Evolutionary conservation across 1,140 invertebrate genomes (phyloP), one percentile per base, ranked within the genome.

Genomic region (Chironomus striatipennis): DNA sequence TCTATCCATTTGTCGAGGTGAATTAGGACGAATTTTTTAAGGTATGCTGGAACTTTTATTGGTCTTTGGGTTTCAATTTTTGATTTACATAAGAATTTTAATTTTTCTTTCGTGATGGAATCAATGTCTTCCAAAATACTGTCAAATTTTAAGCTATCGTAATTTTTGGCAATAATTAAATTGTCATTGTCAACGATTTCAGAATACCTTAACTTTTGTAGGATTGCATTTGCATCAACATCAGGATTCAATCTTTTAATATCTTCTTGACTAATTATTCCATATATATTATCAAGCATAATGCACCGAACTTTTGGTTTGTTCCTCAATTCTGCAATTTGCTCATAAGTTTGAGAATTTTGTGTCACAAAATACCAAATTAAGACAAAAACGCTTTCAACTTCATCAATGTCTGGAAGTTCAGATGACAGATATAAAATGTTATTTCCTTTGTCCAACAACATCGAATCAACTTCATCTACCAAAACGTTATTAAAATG

Each of bases 381-480:
- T 24, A 74, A 79, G n/a, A 82, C 73, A 43, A 80, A 82, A 73
- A 82, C 76, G 7, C 78, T 78, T 74, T 80, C 78, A 1, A 83
- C 76, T 57, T 78, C 78, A 42, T 82, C 80, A 67, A 83, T 76
- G 7, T 77, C 79, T 18, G 80, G 76, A 12, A 81, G 75, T 57
- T 79, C 78, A 8, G 79, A 77, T 0, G 80, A 81, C 73, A 83
- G 76, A 73, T 81, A 80, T 0, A 81, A 75, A n/a, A 82, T 79
- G 73, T 80, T 79, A 18, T 78, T 78, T 2, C 79, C 81, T 67
- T 81, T 81, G 73, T 83, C 82, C 0, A 83, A 77, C 24, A 82
- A 74, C 81, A 83, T 81, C 24, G 79, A 81, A 64, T 83, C 82
- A 7, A 83, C 81, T 74, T 83, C 82, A 75, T 83, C 82, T 8